A percentile compares a stretch with the other conserved stretches of the same genome.
Conservation (phyloP, 2,113 vertebrate genomes). For the Pelvicachromis taeniatus region DNA sequence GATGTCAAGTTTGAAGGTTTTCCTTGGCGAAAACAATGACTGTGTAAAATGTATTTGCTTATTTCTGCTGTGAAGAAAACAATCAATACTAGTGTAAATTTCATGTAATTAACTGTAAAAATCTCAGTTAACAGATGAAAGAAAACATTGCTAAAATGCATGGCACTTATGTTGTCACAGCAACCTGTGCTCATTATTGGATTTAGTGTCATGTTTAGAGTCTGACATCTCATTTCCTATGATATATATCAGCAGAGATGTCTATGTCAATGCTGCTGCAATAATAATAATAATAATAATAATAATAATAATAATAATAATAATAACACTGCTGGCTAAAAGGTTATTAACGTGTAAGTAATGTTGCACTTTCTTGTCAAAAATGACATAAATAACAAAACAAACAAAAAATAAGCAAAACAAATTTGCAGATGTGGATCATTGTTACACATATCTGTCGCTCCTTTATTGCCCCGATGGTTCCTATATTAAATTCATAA, state of each 20-base stretch:
- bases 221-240: constrained; percentile 38
- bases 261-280: background rate
- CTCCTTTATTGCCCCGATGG: constrained; percentile 3
- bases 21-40: background rate
- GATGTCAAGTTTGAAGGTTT: background rate
- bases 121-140: background rate
- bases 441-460: background rate
- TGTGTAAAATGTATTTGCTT: background rate
- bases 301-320: background rate
- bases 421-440: background rate
- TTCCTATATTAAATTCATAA: constrained; percentile 22
- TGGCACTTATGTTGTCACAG: background rate
- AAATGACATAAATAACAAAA: background rate
- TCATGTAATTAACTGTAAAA: background rate
- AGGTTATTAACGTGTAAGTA: background rate
- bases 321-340: background rate
- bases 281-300: background rate
- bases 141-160: background rate
- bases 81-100: background rate
- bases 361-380: background rate
- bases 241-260: background rate
- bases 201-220: constrained; percentile 31
- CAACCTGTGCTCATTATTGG: constrained; percentile 13
- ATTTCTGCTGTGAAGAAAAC: constrained; percentile 17
- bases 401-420: background rate